These are phyloP conservation scores for Lepidocolaptes lacrymiger DNA, from an alignment of 2,797 vertebrate species.

Conservation along the genomic window DNA sequence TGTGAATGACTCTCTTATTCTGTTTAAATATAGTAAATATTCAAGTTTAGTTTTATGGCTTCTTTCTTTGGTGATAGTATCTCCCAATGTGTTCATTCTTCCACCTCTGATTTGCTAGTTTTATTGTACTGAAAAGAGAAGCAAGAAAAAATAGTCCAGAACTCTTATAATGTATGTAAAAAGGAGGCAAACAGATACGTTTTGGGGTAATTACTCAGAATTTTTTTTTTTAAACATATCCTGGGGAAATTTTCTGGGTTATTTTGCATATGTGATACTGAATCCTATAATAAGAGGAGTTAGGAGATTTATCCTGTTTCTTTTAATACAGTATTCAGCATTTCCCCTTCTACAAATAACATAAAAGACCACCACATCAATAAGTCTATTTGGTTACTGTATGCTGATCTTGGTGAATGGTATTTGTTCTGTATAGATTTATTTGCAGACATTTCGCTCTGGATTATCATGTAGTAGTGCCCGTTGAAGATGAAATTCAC, in stretches of 20 bases:
- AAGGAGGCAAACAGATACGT: background rate
- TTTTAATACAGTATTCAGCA: background rate
- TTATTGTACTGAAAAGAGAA: background rate
- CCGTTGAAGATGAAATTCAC: background rate
- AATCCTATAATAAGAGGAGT: background rate
- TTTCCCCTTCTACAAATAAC: background rate
- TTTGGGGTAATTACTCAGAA: background rate
- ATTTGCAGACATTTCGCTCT: background rate
- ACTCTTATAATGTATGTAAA: background rate
- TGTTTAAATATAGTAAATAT: background rate
- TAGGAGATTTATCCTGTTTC: background rate
- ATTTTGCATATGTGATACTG: background rate
- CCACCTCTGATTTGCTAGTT: background rate
- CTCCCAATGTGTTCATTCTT: background rate
- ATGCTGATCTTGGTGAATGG: background rate
- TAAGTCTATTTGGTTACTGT: background rate
- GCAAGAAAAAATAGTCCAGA: background rate
- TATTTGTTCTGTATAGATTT: background rate
- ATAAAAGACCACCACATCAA: background rate
- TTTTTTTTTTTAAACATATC: background rate
- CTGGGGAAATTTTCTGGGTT: background rate
- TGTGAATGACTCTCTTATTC: background rate
- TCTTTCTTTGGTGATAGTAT: background rate
- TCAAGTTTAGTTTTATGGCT: background rate
- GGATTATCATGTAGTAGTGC: background rate